Evolutionary conservation across 2,888 invertebrate genomes (phyloP), one percentile per base, ranked within the genome.

Genomic region (Eugnorisma glareosa): DNA sequence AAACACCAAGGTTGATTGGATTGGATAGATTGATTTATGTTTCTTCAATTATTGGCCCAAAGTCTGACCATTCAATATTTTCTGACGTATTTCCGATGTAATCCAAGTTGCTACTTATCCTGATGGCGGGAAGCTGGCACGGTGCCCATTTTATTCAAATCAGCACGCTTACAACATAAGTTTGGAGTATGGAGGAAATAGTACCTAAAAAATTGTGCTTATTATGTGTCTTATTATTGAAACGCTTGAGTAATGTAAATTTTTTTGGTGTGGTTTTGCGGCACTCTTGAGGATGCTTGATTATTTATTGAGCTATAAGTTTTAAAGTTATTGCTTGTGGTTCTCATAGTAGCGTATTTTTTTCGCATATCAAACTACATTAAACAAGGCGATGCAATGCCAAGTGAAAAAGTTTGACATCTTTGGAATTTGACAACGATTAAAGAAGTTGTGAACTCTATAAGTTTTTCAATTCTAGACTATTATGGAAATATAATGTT

Each of bases 71-170:
- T 74, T 76, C 67, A 73, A 84, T 85, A 81, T 72, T 77, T 51
- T 79, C 85, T 67, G 86, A 84, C 63, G 40, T 81, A 78, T 74
- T 73, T 72, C 71, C 67, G 74, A 72, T 86, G 75, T 78, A 74
- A 82, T 70, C 75, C 73, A 82, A 85, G 77, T 82, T 77, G 66
- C 75, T 86, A 86, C 86, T 89, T 89, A 83, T 75, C 84, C 82
- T 84, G 80, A 89, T 90, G 83, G 80, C 77, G 82, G 63, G 77
- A 75, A 75, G 74, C 86, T 91, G 91, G 91, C 90, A 81, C 76
- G 43, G 57, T 83, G 90, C 90, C 90, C 83, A 80, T 77, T 71
- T 81, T 86, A 85, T 88, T 86, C 84, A 82, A 89, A 90, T 88
- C 79, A 82, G 74, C 82, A 80, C 83, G 74, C 77, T 80, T 83